phyloP scores from a whole-genome alignment of 1,140 invertebrate genomes.

The Papilio aristodemus region DNA sequence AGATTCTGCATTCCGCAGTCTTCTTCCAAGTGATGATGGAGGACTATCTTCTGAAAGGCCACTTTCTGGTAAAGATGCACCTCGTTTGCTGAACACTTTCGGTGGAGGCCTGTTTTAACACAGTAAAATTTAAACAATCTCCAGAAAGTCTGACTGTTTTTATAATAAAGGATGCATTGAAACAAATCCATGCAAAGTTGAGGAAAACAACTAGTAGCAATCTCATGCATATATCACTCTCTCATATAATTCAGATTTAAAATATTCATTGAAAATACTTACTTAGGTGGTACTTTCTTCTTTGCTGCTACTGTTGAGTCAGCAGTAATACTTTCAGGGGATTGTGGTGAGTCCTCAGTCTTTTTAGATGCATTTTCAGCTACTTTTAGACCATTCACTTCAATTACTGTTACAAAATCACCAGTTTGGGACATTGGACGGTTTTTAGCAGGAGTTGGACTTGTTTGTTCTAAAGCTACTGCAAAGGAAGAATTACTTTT shows the following conservation, averaged over 20 bases:
- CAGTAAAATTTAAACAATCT: slow-evolving; percentile 29
- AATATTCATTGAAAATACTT: slow-evolving; percentile 42
- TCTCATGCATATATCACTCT: too few relatives aligned
- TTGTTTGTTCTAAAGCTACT: slow-evolving; percentile 66
- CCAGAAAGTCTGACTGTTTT: too few relatives aligned
- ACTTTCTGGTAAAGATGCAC: slow-evolving; percentile 78
- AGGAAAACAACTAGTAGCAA: too few relatives aligned
- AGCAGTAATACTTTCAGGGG: slow-evolving; percentile 73
- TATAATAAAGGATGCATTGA: too few relatives aligned
- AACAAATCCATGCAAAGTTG: too few relatives aligned
- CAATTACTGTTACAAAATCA: slow-evolving; percentile 93
- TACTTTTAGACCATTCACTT: slow-evolving; percentile 87
- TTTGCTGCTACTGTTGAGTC: slow-evolving; percentile 71
- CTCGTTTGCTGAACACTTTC: slow-evolving; percentile 82
- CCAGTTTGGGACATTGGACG: slow-evolving; percentile 81
- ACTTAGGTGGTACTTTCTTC: slow-evolving; percentile 84
- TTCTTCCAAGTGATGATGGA: slow-evolving; percentile 69
- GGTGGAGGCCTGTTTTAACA: slow-evolving; percentile 81
- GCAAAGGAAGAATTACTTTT: slow-evolving; percentile 36
- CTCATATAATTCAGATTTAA: too few relatives aligned
- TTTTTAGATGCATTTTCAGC: slow-evolving; percentile 74
- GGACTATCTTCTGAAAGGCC: slow-evolving; percentile 79
- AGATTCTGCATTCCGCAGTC: slow-evolving; percentile 71
- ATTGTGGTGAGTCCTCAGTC: slow-evolving; percentile 67
- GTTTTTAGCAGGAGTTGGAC: slow-evolving; percentile 70